Percentiles rank a stretch among this genome's conserved stretches.
phyloP scores from a whole-genome alignment of 2,797 vertebrate species.

The Arremon brunneinucha region DNA sequence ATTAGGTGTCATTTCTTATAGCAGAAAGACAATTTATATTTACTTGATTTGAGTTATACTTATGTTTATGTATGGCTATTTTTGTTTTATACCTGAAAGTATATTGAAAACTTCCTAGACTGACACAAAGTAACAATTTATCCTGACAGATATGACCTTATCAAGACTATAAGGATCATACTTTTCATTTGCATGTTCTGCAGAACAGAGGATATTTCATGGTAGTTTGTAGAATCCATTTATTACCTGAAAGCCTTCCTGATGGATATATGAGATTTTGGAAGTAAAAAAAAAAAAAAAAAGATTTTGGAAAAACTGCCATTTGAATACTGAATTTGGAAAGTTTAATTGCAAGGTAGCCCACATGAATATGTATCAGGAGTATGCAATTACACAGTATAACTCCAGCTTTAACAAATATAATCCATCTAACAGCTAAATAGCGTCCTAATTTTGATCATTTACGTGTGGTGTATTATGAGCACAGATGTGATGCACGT shows the following conservation, averaged over 20 bases:
- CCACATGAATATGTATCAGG: background rate
- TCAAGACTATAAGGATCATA: constrained; percentile 32
- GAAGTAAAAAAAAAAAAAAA: background rate
- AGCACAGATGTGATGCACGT: background rate
- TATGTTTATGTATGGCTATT: background rate
- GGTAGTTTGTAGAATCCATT: constrained; percentile 9
- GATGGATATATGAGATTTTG: background rate
- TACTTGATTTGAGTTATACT: constrained; percentile 13
- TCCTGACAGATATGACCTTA: constrained; percentile 57
- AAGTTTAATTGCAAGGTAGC: constrained; percentile 29
- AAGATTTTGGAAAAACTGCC: background rate
- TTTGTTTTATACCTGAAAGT: constrained; percentile 5
- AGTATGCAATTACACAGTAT: background rate
- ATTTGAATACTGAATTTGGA: constrained; percentile 26
- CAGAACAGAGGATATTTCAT: background rate
- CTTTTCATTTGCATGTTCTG: constrained; percentile 45
- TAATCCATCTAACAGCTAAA: constrained; percentile 4
- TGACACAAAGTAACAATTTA: constrained; percentile 30
- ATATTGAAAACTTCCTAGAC: background rate
- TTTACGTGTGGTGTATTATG: background rate
- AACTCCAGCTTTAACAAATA: constrained; percentile 44
- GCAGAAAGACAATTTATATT: constrained; percentile 20
- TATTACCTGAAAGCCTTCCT: constrained; percentile 37
- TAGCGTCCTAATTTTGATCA: background rate
- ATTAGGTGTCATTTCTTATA: background rate